Percentiles rank a stretch among this genome's conserved stretches.
phyloP scores from a whole-genome alignment of 2,113 vertebrate genomes.

The Hippocampus abdominalis region DNA sequence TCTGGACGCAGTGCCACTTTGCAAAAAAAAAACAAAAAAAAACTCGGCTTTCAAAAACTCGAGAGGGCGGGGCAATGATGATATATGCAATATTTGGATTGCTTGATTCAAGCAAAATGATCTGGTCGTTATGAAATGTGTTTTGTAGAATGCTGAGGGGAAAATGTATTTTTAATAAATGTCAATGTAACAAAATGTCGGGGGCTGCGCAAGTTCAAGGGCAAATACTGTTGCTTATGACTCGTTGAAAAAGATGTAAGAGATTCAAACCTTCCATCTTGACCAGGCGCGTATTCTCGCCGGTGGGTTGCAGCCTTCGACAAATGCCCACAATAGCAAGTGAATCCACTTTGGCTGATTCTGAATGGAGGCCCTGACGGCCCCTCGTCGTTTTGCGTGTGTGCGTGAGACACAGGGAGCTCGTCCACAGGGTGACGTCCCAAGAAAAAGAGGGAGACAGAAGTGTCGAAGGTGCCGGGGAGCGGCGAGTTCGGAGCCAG shows the following conservation, averaged over 20 bases:
- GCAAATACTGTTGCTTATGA: neutral
- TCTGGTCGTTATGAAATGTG: too few species aligned
- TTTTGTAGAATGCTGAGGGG: too few species aligned
- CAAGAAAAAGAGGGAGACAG: constrained; percentile 46
- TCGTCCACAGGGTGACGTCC: constrained; percentile 16
- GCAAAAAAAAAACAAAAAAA: neutral
- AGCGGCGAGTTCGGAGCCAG: constrained; percentile 42
- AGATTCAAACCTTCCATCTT: neutral
- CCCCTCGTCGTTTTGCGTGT: neutral
- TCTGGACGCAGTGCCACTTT: neutral
- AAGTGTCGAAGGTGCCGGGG: constrained; percentile 23
- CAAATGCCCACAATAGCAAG: too few species aligned
- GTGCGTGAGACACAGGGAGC: constrained; percentile 56
- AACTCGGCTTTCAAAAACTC: too few species aligned
- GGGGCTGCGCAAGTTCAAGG: neutral
- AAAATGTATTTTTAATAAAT: too few species aligned
- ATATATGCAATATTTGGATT: neutral
- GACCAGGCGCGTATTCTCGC: neutral
- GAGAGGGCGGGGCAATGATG: neutral
- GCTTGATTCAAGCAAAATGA: neutral
- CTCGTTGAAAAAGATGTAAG: neutral
- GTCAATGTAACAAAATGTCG: too few species aligned
- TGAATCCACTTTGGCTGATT: neutral
- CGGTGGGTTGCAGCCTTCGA: neutral
- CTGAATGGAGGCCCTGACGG: neutral